Conservation (phyloP, 1,140 invertebrate genomes). For the Heliconius hermathena region DNA sequence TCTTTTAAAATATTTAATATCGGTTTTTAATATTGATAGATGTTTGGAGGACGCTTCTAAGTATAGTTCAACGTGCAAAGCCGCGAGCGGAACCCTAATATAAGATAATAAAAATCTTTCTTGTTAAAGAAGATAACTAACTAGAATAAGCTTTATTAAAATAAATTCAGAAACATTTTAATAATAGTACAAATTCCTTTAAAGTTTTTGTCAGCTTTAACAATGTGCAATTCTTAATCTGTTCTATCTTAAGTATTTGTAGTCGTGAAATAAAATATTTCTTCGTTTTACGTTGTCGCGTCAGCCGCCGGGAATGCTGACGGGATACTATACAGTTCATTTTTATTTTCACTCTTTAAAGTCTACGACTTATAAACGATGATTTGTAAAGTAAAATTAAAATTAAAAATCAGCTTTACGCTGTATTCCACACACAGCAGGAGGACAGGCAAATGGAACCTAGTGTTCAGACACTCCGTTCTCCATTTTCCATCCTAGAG, state of each 20-base stretch:
- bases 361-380: constrained; percentile 63
- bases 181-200: background rate
- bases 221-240: constrained; percentile 60
- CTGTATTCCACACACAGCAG: too few relatives aligned
- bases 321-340: constrained; percentile 52
- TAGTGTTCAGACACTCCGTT: too few relatives aligned
- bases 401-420: too few relatives aligned
- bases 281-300: constrained; percentile 67
- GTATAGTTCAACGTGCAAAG: background rate
- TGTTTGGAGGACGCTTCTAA: too few relatives aligned
- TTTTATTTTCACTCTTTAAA: constrained; percentile 68
- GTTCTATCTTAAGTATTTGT: constrained; percentile 67
- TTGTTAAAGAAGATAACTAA: background rate
- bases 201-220: constrained; percentile 26
- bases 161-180: constrained; percentile 1
- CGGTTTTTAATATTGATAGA: too few relatives aligned
- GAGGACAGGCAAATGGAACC: too few relatives aligned
- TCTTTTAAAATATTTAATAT: too few relatives aligned
- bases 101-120: background rate
- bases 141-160: background rate
- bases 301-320: constrained; percentile 61
- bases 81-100: background rate
- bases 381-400: constrained; percentile 43
- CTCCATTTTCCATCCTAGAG: too few relatives aligned
- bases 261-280: constrained; percentile 63